Evolutionary conservation across 2,797 vertebrate species (phyloP).

Genomic region (Brachyalestes nurse): DNA sequence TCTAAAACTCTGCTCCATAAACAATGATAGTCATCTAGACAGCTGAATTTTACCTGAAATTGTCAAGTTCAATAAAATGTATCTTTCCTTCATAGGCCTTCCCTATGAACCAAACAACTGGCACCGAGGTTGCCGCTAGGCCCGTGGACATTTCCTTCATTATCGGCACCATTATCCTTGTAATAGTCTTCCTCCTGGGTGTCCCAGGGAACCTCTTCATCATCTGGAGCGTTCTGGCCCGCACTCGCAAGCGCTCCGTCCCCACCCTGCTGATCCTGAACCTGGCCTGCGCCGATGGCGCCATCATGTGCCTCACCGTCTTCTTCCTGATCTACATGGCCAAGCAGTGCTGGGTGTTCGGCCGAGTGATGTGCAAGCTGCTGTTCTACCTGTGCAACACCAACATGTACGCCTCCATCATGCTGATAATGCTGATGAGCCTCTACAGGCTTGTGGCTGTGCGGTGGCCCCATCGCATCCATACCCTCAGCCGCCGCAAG

Average conservation of each 20-base stretch:
- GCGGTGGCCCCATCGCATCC: slow-evolving; percentile 73
- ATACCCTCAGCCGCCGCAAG: slow-evolving; percentile 67
- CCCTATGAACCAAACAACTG: slow-evolving; percentile 36
- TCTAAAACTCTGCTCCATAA: too few relatives aligned
- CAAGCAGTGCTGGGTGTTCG: slow-evolving; percentile 81
- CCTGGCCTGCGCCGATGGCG: slow-evolving; percentile 85
- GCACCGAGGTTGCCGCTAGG: neutral
- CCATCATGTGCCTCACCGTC: slow-evolving; percentile 82
- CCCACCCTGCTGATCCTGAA: slow-evolving; percentile 87
- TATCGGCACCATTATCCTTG: slow-evolving; percentile 81
- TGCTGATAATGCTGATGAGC: slow-evolving; percentile 88
- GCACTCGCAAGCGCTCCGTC: slow-evolving; percentile 77
- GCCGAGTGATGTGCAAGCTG: slow-evolving; percentile 78
- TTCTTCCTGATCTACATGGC: slow-evolving; percentile 85
- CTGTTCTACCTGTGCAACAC: slow-evolving; percentile 88
- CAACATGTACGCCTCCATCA: slow-evolving; percentile 92
- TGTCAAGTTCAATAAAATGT: too few relatives aligned
- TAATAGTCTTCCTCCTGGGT: slow-evolving; percentile 83
- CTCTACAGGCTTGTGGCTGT: slow-evolving; percentile 84
- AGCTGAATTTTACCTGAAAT: too few relatives aligned
- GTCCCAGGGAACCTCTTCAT: slow-evolving; percentile 89
- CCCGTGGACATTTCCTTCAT: slow-evolving; percentile 60
- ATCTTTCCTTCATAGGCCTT: neutral
- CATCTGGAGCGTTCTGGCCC: slow-evolving; percentile 86
- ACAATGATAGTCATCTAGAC: too few relatives aligned